Base-by-base conservation (phyloP, 2,797 vertebrate species). In the Tiaroga cobitis region DNA sequence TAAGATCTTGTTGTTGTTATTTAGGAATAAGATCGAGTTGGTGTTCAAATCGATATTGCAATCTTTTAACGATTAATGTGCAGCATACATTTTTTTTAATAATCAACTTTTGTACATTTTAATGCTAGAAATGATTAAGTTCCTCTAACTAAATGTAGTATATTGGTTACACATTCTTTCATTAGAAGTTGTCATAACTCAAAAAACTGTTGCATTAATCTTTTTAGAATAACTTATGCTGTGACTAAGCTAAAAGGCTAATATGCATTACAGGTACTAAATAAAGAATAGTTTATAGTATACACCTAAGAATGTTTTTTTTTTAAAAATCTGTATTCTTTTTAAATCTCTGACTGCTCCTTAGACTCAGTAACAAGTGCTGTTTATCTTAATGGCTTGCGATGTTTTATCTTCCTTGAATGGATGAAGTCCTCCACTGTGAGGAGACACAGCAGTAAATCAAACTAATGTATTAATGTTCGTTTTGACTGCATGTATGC, bases 371-470 rank as follows among this genome's bases (percentile, higher is more conserved):
- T 41, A 81, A 72, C 51, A 32, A 82, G 68, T 19, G 4, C 68
- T 82, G 68, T 82, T 72, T 73, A 32, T 72, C n/a, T 24, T 61
- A 59, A 61, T 82, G n/a, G 37, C 10, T 32, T 43, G 51, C 29
- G 1, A 37, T 19, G 79, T 69, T 82, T 73, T 73, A 32, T 73
- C 75, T 78, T 61, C 24, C 34, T 61, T n/a, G 56, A 16, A 77
- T 59, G 68, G 39, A 11, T 29, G n/a, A 41, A 41, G 11, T 82
- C 26, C 54, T 61, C 9, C 9, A 43, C 24, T 39, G 32, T 19
- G 34, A 26, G 9, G 34, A 70, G 49, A 72, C 11, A 54, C 16
- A 15, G 46, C n/a, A 43, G 32, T 59, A 72, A 82, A 72, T 72
- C 37, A 61, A 15, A 8, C 69, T 34, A 61, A 82, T 32, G 7